Conservation (phyloP, 1,140 invertebrate genomes). For the Sinella curviseta region DNA sequence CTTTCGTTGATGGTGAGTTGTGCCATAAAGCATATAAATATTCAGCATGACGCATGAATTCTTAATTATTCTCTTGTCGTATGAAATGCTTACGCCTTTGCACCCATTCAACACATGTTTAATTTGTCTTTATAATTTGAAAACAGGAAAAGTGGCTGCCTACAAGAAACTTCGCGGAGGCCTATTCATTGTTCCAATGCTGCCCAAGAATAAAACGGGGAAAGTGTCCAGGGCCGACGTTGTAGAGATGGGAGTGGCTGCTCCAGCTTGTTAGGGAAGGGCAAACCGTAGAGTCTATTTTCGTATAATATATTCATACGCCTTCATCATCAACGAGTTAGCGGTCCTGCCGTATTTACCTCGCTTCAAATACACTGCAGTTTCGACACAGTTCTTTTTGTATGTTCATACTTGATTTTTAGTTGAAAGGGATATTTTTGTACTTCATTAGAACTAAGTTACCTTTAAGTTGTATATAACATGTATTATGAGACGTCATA, state of each 20-base stretch:
- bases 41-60: not conserved
- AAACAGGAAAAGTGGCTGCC: constrained; percentile 25
- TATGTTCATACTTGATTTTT: no score
- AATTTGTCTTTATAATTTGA: constrained; percentile 10
- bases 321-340: no score
- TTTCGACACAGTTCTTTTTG: no score
- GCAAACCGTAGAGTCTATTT: not conserved
- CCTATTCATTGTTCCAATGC: constrained; percentile 34
- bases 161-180: constrained; percentile 45
- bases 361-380: no score
- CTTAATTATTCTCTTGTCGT: not conserved
- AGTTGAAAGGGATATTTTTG: no score
- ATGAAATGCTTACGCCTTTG: no score
- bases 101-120: not conserved
- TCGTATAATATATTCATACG: not conserved
- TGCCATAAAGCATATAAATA: not conserved
- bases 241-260: constrained; percentile 17
- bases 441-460: no score
- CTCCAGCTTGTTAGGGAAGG: constrained; percentile 31
- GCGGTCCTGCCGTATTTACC: no score
- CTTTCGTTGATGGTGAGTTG: constrained; percentile 38
- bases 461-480: no score
- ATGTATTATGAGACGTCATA: no score
- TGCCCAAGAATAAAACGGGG: constrained; percentile 42
- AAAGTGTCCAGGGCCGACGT: constrained; percentile 35